Evolutionary conservation across 2,113 vertebrate species (phyloP).

Genomic region (Malurus cyaneus): DNA sequence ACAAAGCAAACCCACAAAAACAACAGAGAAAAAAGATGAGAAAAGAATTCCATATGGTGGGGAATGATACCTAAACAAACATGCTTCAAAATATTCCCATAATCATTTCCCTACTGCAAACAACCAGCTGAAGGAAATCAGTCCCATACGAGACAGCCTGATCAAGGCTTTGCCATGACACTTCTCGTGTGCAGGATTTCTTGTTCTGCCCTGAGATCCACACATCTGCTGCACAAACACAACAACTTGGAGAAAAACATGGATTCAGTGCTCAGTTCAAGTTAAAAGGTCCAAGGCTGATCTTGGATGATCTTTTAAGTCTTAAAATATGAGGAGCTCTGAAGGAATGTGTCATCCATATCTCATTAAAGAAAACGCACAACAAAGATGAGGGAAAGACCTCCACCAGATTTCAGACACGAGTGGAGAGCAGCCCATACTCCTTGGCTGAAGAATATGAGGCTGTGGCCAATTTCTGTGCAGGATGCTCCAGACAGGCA

Average conservation of each 20-base stretch:
- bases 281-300: background rate
- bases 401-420: background rate
- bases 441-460: background rate
- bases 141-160: background rate
- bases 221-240: background rate
- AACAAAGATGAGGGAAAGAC: background rate
- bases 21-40: background rate
- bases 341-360: accelerated
- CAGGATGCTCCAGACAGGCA: background rate
- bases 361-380: background rate
- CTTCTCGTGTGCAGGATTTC: background rate
- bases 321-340: background rate
- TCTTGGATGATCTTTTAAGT: background rate
- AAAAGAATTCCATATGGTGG: background rate
- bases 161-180: background rate
- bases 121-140: background rate
- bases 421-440: background rate
- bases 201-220: background rate
- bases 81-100: accelerated
- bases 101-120: background rate
- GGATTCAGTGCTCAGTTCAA: background rate
- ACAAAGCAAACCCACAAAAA: background rate
- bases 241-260: background rate
- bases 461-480: background rate
- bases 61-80: background rate